Percentiles rank a stretch among this genome's conserved stretches.
Conservation (phyloP, 2,888 invertebrate genomes). For the Cyclophora albipunctata region DNA sequence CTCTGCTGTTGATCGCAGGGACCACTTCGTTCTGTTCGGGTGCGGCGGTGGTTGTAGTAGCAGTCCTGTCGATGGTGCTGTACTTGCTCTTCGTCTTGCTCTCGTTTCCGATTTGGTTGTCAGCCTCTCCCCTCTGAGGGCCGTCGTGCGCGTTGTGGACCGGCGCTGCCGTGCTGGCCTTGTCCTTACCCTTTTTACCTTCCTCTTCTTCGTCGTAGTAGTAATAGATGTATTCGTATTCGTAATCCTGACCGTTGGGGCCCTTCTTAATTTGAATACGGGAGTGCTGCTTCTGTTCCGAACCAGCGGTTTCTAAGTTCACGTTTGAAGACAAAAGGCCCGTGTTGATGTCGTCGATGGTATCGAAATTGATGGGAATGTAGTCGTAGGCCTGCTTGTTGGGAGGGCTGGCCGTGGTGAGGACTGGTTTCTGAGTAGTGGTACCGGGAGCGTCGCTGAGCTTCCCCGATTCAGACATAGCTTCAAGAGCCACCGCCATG, state of each 20-base stretch:
- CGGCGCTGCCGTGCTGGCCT: slow-evolving; percentile 36
- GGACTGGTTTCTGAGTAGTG: slow-evolving; percentile 73
- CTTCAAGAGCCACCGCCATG: slow-evolving; percentile 60
- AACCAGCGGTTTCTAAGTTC: slow-evolving; percentile 78
- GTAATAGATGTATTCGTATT: slow-evolving; percentile 94
- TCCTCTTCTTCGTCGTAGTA: slow-evolving; percentile 90
- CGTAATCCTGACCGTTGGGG: slow-evolving; percentile 92
- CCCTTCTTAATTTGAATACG: slow-evolving; percentile 90
- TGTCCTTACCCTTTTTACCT: slow-evolving; percentile 47
- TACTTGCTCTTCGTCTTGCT: slow-evolving; percentile 72
- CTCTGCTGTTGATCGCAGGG: slow-evolving; percentile 56
- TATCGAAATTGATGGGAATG: slow-evolving; percentile 66
- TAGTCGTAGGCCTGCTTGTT: slow-evolving; percentile 50
- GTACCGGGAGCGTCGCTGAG: slow-evolving; percentile 50
- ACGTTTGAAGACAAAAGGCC: slow-evolving; percentile 66
- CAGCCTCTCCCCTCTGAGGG: slow-evolving; percentile 67
- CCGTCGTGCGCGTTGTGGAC: slow-evolving; percentile 77
- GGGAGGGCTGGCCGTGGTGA: slow-evolving; percentile 68
- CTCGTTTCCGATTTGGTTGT: slow-evolving; percentile 58
- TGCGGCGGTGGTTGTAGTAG: slow-evolving; percentile 50
- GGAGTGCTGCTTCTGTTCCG: slow-evolving; percentile 81
- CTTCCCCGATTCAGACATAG: slow-evolving; percentile 68
- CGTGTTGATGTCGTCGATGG: slow-evolving; percentile 66
- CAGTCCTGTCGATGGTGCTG: slow-evolving; percentile 70
- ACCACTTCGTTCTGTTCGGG: slow-evolving; percentile 82